Evolutionary conservation across 2,888 invertebrate genomes (phyloP), one percentile per base, ranked within the genome.

Genomic region (Sinodicranocentrus sp.): DNA sequence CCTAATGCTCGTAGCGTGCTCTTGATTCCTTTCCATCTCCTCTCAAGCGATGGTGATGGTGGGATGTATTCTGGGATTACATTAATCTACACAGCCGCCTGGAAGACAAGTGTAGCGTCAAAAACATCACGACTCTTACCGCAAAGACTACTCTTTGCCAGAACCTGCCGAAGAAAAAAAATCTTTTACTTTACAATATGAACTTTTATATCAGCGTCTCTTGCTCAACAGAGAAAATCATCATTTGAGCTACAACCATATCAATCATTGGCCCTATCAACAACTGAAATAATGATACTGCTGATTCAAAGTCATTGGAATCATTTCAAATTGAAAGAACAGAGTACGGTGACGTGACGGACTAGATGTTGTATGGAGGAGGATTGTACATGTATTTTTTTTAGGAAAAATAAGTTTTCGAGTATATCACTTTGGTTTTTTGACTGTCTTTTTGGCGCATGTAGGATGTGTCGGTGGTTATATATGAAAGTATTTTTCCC

Each of bases 21-120:
- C 59, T 33, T 43, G 59, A 68, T 72, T 39, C 63, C 21, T 80
- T 75, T 79, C 75, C 71, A 72, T 70, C 72, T 67, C 67, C 71
- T 76, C 67, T 77, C 72, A 79, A 70, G 75, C 70, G 82, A 83
- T 83, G 86, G 82, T 85, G 84, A 80, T 85, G 82, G 85, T 82
- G 85, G 86, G 86, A 85, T 87, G 84, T 84, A 86, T 57, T 84
- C 83, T 83, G 73, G 88, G 88, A 88, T 89, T 88, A 88, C 85
- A 86, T 86, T 88, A 89, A 89, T 88, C 89, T 88, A 85, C 85
- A 82, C 85, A 89, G 89, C 88, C 89, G 88, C 88, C 89, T 84
- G 85, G 82, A 87, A 88, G 88, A 88, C 88, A 88, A 88, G 87
- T 87, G 87, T 88, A 87, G 87, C 88, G 89, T 87, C 87, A 87